Base-by-base conservation (phyloP, 1,140 invertebrate species). In the Drosophila santomea region DNA sequence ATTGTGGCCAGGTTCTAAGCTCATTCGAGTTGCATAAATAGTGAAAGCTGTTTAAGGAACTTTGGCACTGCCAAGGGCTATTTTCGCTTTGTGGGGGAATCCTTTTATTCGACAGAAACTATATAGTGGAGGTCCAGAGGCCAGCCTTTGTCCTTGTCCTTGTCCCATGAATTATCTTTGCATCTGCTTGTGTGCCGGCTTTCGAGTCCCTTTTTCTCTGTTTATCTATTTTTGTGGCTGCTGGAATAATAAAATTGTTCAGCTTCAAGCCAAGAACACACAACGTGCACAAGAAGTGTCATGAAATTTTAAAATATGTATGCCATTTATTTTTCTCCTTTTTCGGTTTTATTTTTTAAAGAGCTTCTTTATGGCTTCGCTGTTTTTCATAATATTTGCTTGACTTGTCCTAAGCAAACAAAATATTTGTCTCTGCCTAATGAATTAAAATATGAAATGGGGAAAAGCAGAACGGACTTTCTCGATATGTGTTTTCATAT, bases 1-100 rank as follows among this genome's bases (percentile, higher is more conserved):
- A 72, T 81, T 81, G 71, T 72, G 57, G 57, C 80, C 74, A 66
- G 64, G 62, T 66, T 25, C 38, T 54, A 51, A 60, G 63, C 68
- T 74, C 47, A 32, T 51, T 20, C 32, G 45, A 15, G 39, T 41
- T 44, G 57, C 67, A 76, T 88, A 88, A 86, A 88, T 88, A 82
- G 88, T 82, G 60, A 63, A 86, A 82, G 72, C 84, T 57, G 58
- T 84, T 89, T 74, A 89, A 83, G 76, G 74, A 84, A 80, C 66
- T 74, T 71, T 57, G 51, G 39, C 62, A 59, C 47, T 50, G 23
- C 64, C 68, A 58, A 35, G 35, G 69, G 85, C 77, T 84, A 80
- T 78, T 86, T 86, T 75, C 44, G 62, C 60, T 50, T 55, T 58
- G 52, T 57, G 17, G 43, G 36, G 15, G 45, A 71, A 72, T 45